Percentiles rank a stretch among this genome's conserved stretches.
These are phyloP conservation scores for Paraplagusia blochii DNA, from an alignment of 2,113 vertebrate genomes.

Conservation along the genomic window DNA sequence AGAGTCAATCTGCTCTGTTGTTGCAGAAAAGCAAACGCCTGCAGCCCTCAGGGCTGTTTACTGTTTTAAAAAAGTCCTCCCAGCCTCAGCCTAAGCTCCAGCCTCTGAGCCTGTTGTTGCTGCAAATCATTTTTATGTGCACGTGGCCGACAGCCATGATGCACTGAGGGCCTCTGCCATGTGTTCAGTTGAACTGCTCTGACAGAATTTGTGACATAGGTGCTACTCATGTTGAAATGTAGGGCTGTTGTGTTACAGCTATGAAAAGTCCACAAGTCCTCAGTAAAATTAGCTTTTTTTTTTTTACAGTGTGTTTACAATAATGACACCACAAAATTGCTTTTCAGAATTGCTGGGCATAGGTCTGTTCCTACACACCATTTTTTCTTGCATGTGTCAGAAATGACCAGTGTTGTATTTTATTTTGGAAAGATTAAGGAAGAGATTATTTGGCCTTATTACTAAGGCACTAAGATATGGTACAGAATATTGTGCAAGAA, in stretches of 20 bases:
- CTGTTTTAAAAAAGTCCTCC: conserved; percentile 3
- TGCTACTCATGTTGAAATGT: conserved; percentile 7
- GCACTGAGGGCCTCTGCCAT: neutral
- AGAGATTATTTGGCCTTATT: no score
- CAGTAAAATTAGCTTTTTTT: no score
- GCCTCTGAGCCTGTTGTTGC: neutral
- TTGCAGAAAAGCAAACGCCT: conserved; percentile 15
- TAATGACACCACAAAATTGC: no score
- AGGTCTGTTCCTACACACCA: no score
- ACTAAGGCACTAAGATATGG: no score
- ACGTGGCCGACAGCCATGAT: conserved; percentile 16
- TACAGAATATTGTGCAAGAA: no score
- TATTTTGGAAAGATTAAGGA: no score
- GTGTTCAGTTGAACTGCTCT: conserved; percentile 24
- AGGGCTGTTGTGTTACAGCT: neutral
- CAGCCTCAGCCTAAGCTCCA: conserved; percentile 14
- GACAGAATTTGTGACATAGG: conserved; percentile 10
- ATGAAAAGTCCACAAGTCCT: no score
- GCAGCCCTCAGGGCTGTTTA: conserved; percentile 1
- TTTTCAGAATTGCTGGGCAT: no score
- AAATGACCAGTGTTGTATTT: no score
- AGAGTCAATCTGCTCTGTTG: conserved; percentile 19
- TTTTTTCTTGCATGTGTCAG: no score
- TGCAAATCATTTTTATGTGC: conserved; percentile 55
- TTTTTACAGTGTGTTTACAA: no score